Evolutionary conservation across 2,113 vertebrate genomes (phyloP).

Genomic region (Pantherophis guttatus): DNA sequence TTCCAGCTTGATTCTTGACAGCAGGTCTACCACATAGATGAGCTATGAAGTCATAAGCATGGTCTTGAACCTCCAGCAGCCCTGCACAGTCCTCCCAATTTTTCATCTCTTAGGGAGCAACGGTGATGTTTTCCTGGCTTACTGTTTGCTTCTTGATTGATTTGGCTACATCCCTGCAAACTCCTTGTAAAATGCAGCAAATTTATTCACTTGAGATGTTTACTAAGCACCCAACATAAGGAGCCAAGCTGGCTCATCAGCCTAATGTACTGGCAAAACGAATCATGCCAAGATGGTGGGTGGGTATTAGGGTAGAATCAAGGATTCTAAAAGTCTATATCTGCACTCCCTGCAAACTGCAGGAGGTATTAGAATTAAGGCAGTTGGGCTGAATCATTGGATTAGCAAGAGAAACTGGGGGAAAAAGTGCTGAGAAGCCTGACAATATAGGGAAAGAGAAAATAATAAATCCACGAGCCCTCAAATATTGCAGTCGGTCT

Average conservation of each 20-base stretch:
- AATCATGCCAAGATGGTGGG: background rate
- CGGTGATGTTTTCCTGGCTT: background rate
- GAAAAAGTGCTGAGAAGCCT: background rate
- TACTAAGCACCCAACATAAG: conserved; percentile 1
- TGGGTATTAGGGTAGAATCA: background rate
- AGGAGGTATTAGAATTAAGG: background rate
- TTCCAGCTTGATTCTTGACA: background rate
- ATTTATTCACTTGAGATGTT: conserved; percentile 20
- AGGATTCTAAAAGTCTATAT: background rate
- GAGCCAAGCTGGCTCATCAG: conserved; percentile 27
- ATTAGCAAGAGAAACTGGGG: background rate
- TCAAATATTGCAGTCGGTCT: background rate
- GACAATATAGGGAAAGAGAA: background rate
- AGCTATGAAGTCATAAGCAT: background rate
- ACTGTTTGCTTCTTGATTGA: background rate
- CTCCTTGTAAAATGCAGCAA: conserved; percentile 8
- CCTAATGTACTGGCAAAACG: conserved; percentile 9
- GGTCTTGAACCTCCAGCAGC: background rate
- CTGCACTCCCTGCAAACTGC: background rate
- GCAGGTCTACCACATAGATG: background rate
- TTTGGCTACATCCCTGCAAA: conserved; percentile 21
- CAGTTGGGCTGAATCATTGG: background rate
- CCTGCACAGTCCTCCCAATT: background rate
- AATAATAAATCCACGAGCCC: conserved; percentile 1
- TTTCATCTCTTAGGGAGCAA: background rate